Base-by-base conservation (phyloP, 37 sponge, comb jelly and placozoan genomes). In the Trichoplax adhaerens region DNA sequence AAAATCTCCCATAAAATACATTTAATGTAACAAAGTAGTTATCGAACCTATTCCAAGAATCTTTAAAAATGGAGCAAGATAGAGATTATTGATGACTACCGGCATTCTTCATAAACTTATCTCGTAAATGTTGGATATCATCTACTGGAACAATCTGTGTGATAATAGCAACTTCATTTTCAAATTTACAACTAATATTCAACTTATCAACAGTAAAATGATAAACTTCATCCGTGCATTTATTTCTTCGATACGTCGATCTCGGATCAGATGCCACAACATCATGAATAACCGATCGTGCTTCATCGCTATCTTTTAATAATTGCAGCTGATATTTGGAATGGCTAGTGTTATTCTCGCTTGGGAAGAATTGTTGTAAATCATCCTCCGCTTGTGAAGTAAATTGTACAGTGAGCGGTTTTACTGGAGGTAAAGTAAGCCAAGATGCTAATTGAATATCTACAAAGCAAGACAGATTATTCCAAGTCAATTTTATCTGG, bases 161-260 rank as follows among this genome's bases (percentile, higher is more conserved):
- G 12, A 75, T 46, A 47, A 53, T 48, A 12, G 12, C 49, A 56
- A 55, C 55, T 5, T 65, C 3, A 5, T 57, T 68, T 48, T 48
- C 55, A 49, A 75, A 75, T 47, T 1, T 49, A 48, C 76, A 75
- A 59, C 67, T 64, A 64, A 75, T 4, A 57, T 75, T 75, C 7
- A 75, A 48, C 52, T 64, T 63, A 68, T 75, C 76, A 65, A 75
- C 55, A 52, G 57, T 75, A 48, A 75, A 48, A n/a, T 75, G 52
- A 58, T 75, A 75, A n/a, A 49, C 29, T 53, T 75, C 66, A 6
- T 62, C 49, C 3, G 65, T 58, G 66, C 65, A 75, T 57, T 75
- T 75, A 46, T 68, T 59, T 6, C 76, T 6, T 56, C 76, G 76
- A 3, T 75, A 75, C 0, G 66, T 58, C 1, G 76, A 75, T 48